phyloP scores from a whole-genome alignment of 2,113 vertebrate species.

The Stomatorhinus ivindoensis region DNA sequence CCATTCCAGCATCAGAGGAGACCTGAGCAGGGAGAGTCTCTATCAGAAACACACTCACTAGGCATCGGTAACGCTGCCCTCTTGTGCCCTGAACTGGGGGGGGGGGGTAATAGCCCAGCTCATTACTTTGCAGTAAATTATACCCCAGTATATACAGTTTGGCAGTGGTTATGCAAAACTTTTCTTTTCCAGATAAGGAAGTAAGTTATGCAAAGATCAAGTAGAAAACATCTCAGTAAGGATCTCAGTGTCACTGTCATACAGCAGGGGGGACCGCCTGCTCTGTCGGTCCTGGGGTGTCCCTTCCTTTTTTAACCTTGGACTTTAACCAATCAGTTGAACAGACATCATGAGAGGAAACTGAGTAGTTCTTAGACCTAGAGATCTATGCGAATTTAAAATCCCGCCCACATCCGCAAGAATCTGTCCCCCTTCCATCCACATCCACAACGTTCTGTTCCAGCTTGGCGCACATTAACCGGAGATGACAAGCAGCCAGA shows the following conservation, averaged over 20 bases:
- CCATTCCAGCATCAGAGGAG: not conserved
- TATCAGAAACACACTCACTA: not conserved
- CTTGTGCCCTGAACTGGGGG: not conserved
- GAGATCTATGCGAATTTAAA: no score
- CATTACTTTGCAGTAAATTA: not conserved
- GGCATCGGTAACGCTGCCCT: not conserved
- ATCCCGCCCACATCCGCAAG: not conserved
- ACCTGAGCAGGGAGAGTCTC: not conserved
- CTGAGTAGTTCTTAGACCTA: not conserved
- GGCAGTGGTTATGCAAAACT: not conserved
- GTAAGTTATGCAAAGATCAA: not conserved
- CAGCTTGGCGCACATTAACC: slow-evolving; percentile 38
- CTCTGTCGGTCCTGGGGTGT: not conserved
- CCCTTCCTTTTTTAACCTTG: not conserved
- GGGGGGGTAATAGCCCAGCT: not conserved
- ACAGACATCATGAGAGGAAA: not conserved
- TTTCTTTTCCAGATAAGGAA: not conserved
- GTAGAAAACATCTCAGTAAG: not conserved
- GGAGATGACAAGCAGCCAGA: slow-evolving; percentile 48
- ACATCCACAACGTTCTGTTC: not conserved
- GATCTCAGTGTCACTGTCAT: not conserved
- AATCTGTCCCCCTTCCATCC: not conserved
- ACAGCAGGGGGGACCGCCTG: not conserved
- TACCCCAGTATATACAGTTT: not conserved
- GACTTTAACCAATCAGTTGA: not conserved